A percentile compares a stretch with the other conserved stretches of the same genome.
Conservation (phyloP, 2,888 invertebrate genomes). For the Panopea generosa region DNA sequence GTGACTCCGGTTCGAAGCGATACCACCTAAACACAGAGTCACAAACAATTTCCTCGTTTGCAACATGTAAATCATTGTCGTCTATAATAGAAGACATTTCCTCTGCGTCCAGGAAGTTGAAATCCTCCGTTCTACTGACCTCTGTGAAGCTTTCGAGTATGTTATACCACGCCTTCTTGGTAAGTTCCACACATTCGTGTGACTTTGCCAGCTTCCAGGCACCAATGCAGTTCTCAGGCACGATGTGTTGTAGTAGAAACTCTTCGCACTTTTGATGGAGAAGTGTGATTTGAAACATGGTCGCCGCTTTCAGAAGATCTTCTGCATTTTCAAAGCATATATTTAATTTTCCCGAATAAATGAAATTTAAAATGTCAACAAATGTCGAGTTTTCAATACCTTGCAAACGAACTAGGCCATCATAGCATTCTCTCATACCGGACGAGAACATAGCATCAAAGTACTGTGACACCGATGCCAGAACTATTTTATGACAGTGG, state of each 20-base stretch:
- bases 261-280: conserved; percentile 92
- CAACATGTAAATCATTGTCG: conserved; percentile 93
- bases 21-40: conserved; percentile 90
- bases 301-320: conserved; percentile 90
- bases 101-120: conserved; percentile 88
- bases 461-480: conserved; percentile 75
- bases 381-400: conserved; percentile 90
- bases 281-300: conserved; percentile 93
- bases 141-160: conserved; percentile 86
- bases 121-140: conserved; percentile 72
- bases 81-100: conserved; percentile 92
- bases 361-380: conserved; percentile 92
- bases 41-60: conserved; percentile 93
- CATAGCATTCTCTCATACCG: conserved; percentile 72
- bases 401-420: conserved; percentile 66
- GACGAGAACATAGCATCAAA: conserved; percentile 77
- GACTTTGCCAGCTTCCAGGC: conserved; percentile 93
- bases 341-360: conserved; percentile 92
- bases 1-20: conserved; percentile 87
- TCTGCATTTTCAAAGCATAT: conserved; percentile 92
- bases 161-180: conserved; percentile 89
- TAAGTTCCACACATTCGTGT: conserved; percentile 90
- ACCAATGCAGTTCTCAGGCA: conserved; percentile 92
- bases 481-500: conserved; percentile 73
- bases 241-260: conserved; percentile 90